Evolutionary conservation across 2,113 vertebrate genomes (phyloP).

Genomic region (Stercorarius parasiticus): DNA sequence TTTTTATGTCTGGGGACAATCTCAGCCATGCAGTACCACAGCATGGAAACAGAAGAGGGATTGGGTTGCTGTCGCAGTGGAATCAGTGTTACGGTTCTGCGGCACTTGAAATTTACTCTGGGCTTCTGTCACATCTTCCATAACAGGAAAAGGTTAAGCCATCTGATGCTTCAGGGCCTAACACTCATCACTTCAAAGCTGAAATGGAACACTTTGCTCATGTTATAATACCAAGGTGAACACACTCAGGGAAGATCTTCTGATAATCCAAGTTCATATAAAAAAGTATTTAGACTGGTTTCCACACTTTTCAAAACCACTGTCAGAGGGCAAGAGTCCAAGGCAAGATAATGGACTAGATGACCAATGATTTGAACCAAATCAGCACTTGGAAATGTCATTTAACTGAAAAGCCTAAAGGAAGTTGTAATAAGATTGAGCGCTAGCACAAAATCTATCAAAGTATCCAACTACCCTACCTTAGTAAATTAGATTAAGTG

Average conservation of each 20-base stretch:
- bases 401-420: background rate
- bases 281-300: background rate
- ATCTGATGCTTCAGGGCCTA: background rate
- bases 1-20: background rate
- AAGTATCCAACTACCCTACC: background rate
- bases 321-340: background rate
- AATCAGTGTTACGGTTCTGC: background rate
- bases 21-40: background rate
- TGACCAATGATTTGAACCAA: background rate
- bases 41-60: background rate
- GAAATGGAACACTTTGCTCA: background rate
- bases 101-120: background rate
- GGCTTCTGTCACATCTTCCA: background rate
- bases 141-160: background rate
- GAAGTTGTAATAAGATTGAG: background rate
- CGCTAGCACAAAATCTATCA: background rate
- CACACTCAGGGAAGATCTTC: background rate
- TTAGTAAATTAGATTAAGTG: background rate
- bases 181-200: background rate
- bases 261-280: background rate
- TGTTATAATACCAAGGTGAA: background rate
- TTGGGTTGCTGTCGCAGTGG: background rate
- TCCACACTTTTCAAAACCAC: background rate
- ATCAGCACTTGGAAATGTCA: background rate
- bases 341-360: background rate